Percentiles rank a stretch among this genome's conserved stretches.
Evolutionary conservation across 2,113 vertebrate species (phyloP).

Genomic region (Microcebus tavaratra): DNA sequence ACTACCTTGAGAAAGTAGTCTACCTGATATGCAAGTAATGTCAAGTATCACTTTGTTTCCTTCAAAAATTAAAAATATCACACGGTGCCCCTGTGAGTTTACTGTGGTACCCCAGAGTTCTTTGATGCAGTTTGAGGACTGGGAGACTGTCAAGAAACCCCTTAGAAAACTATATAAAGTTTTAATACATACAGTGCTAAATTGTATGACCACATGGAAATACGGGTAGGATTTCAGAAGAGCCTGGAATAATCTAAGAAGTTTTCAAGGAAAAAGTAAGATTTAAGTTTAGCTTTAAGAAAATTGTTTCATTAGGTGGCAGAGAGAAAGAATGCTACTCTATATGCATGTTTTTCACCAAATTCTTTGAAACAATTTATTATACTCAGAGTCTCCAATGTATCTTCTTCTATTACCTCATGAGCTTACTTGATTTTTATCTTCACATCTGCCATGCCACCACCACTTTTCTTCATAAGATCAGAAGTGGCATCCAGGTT

Average conservation of each 20-base stretch:
- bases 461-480: neutral
- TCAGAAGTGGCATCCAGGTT: no score
- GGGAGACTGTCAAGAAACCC: neutral
- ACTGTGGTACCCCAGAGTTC: neutral
- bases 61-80: conserved; percentile 25
- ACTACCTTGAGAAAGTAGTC: neutral
- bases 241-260: neutral
- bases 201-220: neutral
- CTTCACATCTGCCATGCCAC: neutral
- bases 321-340: neutral
- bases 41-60: neutral
- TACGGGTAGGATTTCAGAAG: neutral
- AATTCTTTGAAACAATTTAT: neutral
- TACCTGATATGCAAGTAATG: neutral
- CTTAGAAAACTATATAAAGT: neutral
- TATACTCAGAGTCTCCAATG: neutral
- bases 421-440: neutral
- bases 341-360: neutral
- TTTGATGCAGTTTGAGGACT: neutral
- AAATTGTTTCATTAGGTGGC: neutral
- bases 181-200: neutral
- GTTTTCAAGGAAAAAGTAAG: neutral
- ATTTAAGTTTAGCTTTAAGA: conserved; percentile 1
- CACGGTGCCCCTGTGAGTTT: neutral
- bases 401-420: neutral